phyloP scores from a whole-genome alignment of 92 coral and sea anemone genomes.

The Phenganax stokvisi region DNA sequence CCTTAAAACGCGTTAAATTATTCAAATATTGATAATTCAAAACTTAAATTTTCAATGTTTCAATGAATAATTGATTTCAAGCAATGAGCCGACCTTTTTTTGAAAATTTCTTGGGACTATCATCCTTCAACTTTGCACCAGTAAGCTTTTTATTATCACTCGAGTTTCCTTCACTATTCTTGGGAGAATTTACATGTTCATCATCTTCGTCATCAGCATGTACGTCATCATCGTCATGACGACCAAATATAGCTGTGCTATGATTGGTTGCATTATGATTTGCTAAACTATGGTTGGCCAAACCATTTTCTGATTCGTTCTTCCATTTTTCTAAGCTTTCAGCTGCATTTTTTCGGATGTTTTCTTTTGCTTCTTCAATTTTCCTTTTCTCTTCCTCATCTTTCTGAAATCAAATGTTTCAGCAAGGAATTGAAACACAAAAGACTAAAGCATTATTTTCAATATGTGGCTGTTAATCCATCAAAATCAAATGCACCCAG shows the following conservation, averaged over 20 bases:
- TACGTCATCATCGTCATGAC: neutral
- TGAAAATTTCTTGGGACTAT: conserved; percentile 1
- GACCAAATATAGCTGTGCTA: conserved; percentile 13
- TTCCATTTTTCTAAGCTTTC: conserved; percentile 79
- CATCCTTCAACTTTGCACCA: neutral
- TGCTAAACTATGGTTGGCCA: neutral
- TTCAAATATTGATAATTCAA: neutral
- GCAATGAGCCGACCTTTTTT: neutral
- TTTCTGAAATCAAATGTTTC: conserved; percentile 41
- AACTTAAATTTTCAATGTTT: neutral
- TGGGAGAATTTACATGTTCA: conserved; percentile 31
- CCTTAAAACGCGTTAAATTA: too few relatives aligned
- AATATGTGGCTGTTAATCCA: neutral
- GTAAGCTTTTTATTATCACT: neutral
- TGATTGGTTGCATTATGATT: neutral
- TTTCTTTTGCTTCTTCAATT: conserved; percentile 73
- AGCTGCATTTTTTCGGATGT: conserved; percentile 69
- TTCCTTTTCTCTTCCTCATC: conserved; percentile 84
- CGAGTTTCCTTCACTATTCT: neutral
- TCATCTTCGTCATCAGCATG: conserved; percentile 56
- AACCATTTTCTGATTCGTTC: conserved; percentile 27
- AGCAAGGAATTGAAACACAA: neutral
- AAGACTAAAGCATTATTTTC: neutral
- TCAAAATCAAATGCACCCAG: too few relatives aligned
- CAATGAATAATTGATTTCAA: neutral